Evolutionary conservation across 2,888 invertebrate genomes (phyloP).

Genomic region (Xestia rhomboidea): DNA sequence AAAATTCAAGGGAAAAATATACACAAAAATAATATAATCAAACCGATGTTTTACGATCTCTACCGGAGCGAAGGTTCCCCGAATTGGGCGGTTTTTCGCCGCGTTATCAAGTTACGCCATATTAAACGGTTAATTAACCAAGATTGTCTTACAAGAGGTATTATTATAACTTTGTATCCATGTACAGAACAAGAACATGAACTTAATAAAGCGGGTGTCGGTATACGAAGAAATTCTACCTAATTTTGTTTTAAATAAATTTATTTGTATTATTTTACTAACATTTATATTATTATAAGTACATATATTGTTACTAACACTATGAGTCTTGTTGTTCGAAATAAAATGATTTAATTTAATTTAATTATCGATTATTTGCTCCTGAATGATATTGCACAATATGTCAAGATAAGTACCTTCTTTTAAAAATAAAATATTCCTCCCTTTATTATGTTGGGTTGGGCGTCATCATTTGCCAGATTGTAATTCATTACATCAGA

Average conservation of each 20-base stretch:
- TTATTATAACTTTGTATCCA: constrained; percentile 38
- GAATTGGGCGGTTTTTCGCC: constrained; percentile 57
- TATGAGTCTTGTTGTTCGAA: too few relatives aligned
- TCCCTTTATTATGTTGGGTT: background rate
- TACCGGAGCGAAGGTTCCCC: constrained; percentile 50
- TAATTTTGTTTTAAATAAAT: too few relatives aligned
- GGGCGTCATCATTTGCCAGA: background rate
- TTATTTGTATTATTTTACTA: too few relatives aligned
- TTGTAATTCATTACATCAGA: constrained; percentile 23
- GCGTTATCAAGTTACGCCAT: constrained; percentile 62
- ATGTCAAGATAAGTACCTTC: background rate
- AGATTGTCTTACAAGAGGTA: constrained; percentile 58
- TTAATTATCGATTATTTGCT: background rate
- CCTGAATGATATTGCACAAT: background rate
- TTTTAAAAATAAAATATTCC: background rate
- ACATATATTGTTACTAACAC: too few relatives aligned
- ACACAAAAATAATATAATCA: constrained; percentile 34
- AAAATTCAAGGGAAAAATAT: background rate
- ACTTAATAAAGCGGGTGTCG: background rate
- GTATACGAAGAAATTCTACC: constrained; percentile 6
- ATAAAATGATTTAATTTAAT: too few relatives aligned
- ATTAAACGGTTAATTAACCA: constrained; percentile 65
- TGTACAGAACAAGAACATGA: constrained; percentile 5
- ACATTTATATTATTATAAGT: too few relatives aligned
- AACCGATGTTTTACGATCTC: constrained; percentile 50